Conservation (phyloP, 2,113 vertebrate species). For the Varanus komodoensis region DNA sequence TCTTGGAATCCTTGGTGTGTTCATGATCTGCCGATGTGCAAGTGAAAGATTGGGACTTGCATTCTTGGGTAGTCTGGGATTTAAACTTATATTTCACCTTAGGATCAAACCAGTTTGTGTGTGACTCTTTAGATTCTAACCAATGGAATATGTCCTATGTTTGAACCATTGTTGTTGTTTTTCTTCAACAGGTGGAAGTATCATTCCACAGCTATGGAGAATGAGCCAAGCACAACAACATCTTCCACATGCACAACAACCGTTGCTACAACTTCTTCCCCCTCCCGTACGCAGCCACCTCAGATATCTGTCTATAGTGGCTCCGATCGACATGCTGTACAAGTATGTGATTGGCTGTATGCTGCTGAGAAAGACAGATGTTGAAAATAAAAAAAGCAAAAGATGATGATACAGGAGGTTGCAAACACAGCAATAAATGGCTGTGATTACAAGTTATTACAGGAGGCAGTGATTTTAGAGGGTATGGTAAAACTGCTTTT, state of each 20-base stretch:
- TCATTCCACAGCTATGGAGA: slow-evolving; percentile 78
- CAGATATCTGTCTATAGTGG: slow-evolving; percentile 87
- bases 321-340: slow-evolving; percentile 89
- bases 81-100: neutral
- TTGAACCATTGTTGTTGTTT: neutral
- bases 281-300: slow-evolving; percentile 79
- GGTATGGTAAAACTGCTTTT: neutral
- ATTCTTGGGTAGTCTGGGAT: neutral
- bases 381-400: neutral
- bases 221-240: slow-evolving; percentile 78
- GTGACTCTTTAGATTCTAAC: neutral
- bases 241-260: slow-evolving; percentile 80
- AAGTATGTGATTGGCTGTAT: slow-evolving; percentile 76
- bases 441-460: too few species aligned
- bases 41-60: neutral
- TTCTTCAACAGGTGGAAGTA: slow-evolving; percentile 67
- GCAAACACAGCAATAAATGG: neutral
- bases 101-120: neutral
- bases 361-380: fast-evolving
- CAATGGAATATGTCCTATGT: slow-evolving; percentile 19
- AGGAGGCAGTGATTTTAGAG: too few species aligned
- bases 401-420: neutral
- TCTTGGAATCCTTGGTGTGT: neutral
- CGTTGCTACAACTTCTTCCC: slow-evolving; percentile 73
- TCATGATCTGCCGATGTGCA: neutral